A percentile compares a stretch with the other conserved stretches of the same genome.
Evolutionary conservation across 1,140 invertebrate genomes (phyloP).

Genomic region (Drosophila lacertosa): DNA sequence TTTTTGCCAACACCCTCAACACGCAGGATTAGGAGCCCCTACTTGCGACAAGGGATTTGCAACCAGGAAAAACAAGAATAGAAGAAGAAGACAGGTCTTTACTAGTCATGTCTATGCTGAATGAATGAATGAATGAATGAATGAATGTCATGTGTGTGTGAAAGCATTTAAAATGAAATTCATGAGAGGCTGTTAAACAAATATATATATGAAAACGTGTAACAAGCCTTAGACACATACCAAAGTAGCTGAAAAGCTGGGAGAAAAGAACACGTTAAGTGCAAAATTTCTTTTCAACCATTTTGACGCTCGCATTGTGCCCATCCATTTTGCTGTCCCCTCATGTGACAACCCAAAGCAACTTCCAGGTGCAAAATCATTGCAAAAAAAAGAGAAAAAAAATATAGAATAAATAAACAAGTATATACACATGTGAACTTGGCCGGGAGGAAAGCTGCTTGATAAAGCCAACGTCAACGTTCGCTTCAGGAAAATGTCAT

Average conservation of each 20-base stretch:
- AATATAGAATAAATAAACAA: neutral
- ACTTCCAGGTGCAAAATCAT: conserved; percentile 66
- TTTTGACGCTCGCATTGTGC: conserved; percentile 67
- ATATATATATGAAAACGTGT: conserved; percentile 42
- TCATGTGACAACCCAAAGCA: conserved; percentile 5
- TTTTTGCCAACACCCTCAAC: conserved; percentile 7
- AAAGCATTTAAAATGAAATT: conserved; percentile 70
- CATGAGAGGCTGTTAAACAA: conserved; percentile 70
- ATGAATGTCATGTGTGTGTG: conserved; percentile 52
- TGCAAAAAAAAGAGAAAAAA: conserved; percentile 7
- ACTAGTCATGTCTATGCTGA: conserved; percentile 29
- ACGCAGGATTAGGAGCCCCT: conserved; percentile 60
- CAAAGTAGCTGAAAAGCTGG: conserved; percentile 57
- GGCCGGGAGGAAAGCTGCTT: conserved; percentile 33
- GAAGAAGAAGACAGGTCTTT: conserved; percentile 25
- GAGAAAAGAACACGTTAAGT: conserved; percentile 79
- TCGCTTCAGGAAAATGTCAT: conserved; percentile 67
- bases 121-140: conserved; percentile 32
- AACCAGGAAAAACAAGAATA: conserved; percentile 5
- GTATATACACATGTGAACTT: conserved; percentile 20
- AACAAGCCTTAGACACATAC: conserved; percentile 52
- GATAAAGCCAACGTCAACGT: conserved; percentile 49
- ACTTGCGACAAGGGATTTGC: conserved; percentile 60
- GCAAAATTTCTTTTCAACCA: conserved; percentile 79
- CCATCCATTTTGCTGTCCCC: conserved; percentile 26